Evolutionary conservation across 2,888 invertebrate species (phyloP), one percentile per base, ranked within the genome.

Genomic region (Oscheius sp.): DNA sequence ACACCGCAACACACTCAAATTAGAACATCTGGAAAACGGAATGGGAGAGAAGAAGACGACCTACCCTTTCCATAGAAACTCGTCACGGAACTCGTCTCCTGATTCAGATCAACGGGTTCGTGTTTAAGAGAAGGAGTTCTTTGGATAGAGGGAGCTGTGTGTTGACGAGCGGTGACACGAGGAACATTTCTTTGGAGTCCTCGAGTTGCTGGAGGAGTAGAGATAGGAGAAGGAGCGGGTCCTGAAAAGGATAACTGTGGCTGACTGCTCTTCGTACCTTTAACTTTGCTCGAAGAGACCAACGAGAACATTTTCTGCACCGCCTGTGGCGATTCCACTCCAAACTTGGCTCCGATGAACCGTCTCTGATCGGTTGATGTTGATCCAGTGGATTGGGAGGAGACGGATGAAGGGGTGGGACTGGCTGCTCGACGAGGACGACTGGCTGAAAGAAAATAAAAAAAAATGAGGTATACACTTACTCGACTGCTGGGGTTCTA

Each of bases 261-360:
- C n/a, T n/a, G n/a, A n/a, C n/a, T n/a, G n/a, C n/a, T n/a, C n/a
- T n/a, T n/a, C n/a, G n/a, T n/a, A 76, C 76, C 74, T 72, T 76
- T 76, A 1, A 72, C 66, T 62, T 74, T 74, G 12, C 73, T 73
- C 20, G 72, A 72, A 32, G 82, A 82, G 32, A 85, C 86, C 28
- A 98, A 89, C 6, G 95, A 92, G 79, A 98, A 89, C 86, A 98
- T 90, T 87, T 98, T 98, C 82, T 95, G 91, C 20, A 97, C 94
- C 8, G 96, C 94, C 88, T 96, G 95, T 22, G 97, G 97, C 14
- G 95, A 95, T 44, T 95, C 95, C 44, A 95, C 92, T 76, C 95
- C 92, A 51, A 80, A 80, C 38, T 80, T 80, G 90, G 83, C 67
- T 14, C 50, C 73, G 54, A 63, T 68, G 70, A 47, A 71, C 38